Conservation (phyloP, 2,113 vertebrate genomes). For the Meriones unguiculatus region DNA sequence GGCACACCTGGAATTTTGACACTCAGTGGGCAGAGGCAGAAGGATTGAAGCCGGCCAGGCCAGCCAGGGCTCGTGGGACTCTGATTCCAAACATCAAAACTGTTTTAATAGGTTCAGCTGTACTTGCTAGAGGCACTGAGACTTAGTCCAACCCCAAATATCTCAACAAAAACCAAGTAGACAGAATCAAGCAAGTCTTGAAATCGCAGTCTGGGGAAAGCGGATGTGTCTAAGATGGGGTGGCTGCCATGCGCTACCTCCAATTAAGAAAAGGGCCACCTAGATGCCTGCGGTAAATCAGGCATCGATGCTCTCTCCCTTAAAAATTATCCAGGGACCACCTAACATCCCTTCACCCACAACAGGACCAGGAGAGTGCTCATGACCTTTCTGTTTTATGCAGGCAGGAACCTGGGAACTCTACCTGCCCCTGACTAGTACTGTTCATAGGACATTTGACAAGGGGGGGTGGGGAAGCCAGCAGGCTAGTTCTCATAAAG, state of each 20-base stretch:
- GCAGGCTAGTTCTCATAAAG: neutral
- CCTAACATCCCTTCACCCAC: conserved; percentile 9
- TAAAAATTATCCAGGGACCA: conserved; percentile 74
- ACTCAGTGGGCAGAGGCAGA: neutral
- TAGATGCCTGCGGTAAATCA: neutral
- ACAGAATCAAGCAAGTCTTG: neutral
- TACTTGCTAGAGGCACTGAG: conserved; percentile 35
- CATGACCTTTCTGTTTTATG: conserved; percentile 23
- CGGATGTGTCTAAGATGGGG: neutral
- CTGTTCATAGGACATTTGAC: conserved; percentile 6
- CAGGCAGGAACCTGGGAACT: neutral
- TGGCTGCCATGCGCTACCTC: neutral
- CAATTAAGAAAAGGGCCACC: neutral
- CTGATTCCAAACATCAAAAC: neutral
- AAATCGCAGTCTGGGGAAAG: neutral
- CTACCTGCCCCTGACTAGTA: too few relatives aligned
- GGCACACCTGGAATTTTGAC: neutral
- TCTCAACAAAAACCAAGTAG: neutral
- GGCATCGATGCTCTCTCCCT: conserved; percentile 1
- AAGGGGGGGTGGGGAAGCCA: neutral
- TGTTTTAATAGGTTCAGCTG: conserved; percentile 11
- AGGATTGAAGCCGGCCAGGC: too few relatives aligned
- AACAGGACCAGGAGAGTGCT: conserved; percentile 35
- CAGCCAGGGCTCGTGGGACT: neutral
- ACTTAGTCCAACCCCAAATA: neutral